phyloP scores from a whole-genome alignment of 1,140 invertebrate species.

The Pseudomyrmex cubaensis region DNA sequence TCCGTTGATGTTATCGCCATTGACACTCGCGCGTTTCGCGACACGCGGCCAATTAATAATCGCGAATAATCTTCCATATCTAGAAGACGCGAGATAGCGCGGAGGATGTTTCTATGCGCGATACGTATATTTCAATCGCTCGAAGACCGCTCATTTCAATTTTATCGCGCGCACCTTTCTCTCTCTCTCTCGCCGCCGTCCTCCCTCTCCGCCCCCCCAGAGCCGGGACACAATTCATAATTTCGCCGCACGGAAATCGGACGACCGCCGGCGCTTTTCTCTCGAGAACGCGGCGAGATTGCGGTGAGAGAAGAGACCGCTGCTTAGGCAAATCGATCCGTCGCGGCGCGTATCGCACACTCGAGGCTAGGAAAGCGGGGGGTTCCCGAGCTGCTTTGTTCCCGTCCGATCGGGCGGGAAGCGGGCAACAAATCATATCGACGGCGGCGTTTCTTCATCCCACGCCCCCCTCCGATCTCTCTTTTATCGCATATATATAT shows the following conservation, averaged over 20 bases:
- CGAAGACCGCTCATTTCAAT: neutral
- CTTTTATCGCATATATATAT: slow-evolving; percentile 11
- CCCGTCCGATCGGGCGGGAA: slow-evolving; percentile 22
- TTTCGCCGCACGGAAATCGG: slow-evolving; percentile 19
- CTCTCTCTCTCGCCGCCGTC: slow-evolving; percentile 7
- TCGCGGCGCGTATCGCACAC: slow-evolving; percentile 2
- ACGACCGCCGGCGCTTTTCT: neutral
- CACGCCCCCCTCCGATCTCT: slow-evolving; percentile 51
- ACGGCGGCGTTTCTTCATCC: slow-evolving; percentile 61
- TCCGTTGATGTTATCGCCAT: slow-evolving; percentile 10
- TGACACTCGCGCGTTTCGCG: neutral
- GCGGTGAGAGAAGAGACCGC: slow-evolving; percentile 1
- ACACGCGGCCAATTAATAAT: slow-evolving; percentile 16
- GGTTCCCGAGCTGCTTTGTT: slow-evolving; percentile 61
- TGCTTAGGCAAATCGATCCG: slow-evolving; percentile 30
- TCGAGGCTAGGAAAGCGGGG: slow-evolving; percentile 5
- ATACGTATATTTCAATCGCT: slow-evolving; percentile 23
- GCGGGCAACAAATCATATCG: slow-evolving; percentile 69
- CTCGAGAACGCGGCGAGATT: slow-evolving; percentile 1
- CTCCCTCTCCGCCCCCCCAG: no score
- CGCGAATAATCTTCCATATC: slow-evolving; percentile 1
- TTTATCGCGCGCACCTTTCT: slow-evolving; percentile 23
- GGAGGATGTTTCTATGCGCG: neutral
- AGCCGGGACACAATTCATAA: slow-evolving; percentile 25
- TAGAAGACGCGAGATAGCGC: neutral